These are phyloP conservation scores for Enteromius paludinosus DNA, from an alignment of 2,797 vertebrate species.

Conservation along the genomic window DNA sequence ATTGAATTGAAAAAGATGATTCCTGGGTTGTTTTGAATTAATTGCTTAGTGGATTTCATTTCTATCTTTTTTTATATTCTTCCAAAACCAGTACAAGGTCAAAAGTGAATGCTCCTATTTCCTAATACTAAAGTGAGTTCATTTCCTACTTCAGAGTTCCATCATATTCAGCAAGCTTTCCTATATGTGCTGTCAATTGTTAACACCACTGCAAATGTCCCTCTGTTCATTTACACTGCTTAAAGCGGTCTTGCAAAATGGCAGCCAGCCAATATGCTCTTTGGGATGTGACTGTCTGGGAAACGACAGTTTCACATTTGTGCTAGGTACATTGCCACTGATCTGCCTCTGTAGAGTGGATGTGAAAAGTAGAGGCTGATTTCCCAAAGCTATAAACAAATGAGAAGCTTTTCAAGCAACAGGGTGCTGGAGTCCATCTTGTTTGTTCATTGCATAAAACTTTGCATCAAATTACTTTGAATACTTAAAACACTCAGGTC, in stretches of 20 bases:
- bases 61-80: background rate
- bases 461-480: background rate
- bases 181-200: slow-evolving; percentile 1
- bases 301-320: background rate
- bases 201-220: background rate
- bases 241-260: background rate
- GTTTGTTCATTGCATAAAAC: background rate
- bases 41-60: background rate
- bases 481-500: background rate
- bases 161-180: slow-evolving; percentile 9
- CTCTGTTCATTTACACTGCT: background rate
- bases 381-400: background rate
- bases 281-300: slow-evolving; percentile 6
- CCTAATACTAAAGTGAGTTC: background rate
- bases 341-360: background rate
- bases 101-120: background rate
- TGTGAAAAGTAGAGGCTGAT: background rate
- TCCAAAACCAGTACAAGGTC: background rate
- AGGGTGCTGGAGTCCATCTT: background rate
- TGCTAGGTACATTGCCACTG: background rate
- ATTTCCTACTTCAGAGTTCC: background rate
- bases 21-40: background rate
- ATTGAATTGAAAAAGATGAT: background rate
- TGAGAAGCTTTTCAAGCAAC: background rate
- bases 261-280: slow-evolving; percentile 5